These are phyloP conservation scores for Antennarius striatus DNA, from an alignment of 2,113 vertebrate species.

Conservation along the genomic window DNA sequence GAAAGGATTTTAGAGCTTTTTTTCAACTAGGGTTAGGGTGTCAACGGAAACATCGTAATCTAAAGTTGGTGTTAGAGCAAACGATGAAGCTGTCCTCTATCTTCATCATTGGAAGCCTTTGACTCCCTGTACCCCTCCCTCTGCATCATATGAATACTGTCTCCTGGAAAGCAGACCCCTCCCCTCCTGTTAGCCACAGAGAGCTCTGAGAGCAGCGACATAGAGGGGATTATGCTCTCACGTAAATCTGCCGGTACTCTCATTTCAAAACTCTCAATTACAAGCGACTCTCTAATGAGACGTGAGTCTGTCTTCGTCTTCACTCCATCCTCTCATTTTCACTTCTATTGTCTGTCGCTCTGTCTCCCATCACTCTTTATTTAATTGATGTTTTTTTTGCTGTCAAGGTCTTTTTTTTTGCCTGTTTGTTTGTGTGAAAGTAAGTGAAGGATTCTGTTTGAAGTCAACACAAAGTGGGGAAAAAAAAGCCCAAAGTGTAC, in stretches of 20 bases:
- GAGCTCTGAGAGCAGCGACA: constrained; percentile 46
- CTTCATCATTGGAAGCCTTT: no score
- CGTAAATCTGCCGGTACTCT: constrained; percentile 63
- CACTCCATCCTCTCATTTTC: constrained; percentile 37
- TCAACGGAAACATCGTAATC: no score
- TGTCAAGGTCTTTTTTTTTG: constrained; percentile 54
- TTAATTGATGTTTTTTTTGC: constrained; percentile 49
- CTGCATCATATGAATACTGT: constrained; percentile 24
- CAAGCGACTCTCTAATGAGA: constrained; percentile 75
- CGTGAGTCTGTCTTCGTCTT: constrained; percentile 54
- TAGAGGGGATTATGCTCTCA: constrained; percentile 65
- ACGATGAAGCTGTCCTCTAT: no score
- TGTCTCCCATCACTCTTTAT: constrained; percentile 31
- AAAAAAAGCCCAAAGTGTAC: constrained; percentile 44
- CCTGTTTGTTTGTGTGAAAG: constrained; percentile 43
- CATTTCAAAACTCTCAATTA: constrained; percentile 69
- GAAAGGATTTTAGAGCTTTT: no score
- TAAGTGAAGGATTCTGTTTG: constrained; percentile 58
- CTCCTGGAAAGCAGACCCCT: constrained; percentile 36
- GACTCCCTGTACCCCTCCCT: constrained; percentile 21
- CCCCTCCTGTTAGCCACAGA: constrained; percentile 11
- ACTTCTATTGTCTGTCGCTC: constrained; percentile 56
- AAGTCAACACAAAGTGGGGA: constrained; percentile 56
- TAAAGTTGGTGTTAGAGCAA: no score
- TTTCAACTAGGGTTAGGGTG: no score